These are phyloP conservation scores for Tenthredo notha DNA, from an alignment of 2,888 invertebrate genomes.

Conservation along the genomic window DNA sequence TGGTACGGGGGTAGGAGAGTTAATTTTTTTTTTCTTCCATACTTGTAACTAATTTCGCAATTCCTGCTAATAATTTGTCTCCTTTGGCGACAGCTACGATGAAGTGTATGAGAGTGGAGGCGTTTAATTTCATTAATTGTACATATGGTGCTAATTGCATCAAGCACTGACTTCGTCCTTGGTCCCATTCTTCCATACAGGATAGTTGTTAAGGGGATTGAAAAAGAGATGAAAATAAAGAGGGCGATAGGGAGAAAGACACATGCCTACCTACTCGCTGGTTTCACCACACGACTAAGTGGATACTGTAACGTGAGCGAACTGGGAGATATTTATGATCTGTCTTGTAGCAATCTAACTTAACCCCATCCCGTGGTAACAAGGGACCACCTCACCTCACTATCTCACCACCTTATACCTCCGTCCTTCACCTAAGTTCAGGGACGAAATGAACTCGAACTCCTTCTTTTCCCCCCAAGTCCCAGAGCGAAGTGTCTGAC, in stretches of 20 bases:
- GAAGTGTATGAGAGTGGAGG: background rate
- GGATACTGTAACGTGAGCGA: constrained; percentile 49
- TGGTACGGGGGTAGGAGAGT: background rate
- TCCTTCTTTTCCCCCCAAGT: constrained; percentile 9
- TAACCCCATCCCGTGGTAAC: constrained; percentile 60
- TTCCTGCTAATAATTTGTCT: constrained; percentile 18
- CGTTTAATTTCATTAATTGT: constrained; percentile 38
- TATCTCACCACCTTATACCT: constrained; percentile 48
- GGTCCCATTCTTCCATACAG: background rate
- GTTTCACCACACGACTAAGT: constrained; percentile 49
- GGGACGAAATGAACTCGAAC: constrained; percentile 58
- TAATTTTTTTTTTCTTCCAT: background rate
- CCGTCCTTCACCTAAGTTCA: constrained; percentile 38
- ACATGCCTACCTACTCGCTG: constrained; percentile 8
- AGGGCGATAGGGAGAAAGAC: background rate
- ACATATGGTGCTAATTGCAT: constrained; percentile 15
- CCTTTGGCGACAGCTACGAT: background rate
- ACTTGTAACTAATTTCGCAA: background rate
- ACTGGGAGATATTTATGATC: constrained; percentile 65
- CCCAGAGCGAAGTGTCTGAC: constrained; percentile 17
- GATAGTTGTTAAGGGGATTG: background rate
- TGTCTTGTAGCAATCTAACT: constrained; percentile 67
- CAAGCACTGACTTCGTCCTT: constrained; percentile 8
- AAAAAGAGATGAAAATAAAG: background rate
- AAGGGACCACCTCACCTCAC: constrained; percentile 48